These are phyloP conservation scores for Apeira syringaria DNA, from an alignment of 2,888 invertebrate genomes.

Conservation along the genomic window DNA sequence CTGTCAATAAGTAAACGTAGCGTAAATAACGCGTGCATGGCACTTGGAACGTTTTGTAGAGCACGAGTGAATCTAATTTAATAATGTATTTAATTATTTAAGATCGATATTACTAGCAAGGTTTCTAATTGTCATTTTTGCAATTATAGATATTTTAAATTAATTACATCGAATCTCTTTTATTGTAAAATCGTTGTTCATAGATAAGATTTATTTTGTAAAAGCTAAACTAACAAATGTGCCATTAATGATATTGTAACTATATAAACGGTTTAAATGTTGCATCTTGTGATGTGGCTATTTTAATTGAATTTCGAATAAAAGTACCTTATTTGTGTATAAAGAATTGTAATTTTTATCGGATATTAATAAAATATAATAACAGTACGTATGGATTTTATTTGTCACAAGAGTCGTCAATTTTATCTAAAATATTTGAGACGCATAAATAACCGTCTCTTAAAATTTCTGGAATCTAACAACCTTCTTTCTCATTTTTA, in stretches of 20 bases:
- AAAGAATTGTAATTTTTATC: slow-evolving; percentile 32
- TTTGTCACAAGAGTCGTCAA: too few relatives aligned
- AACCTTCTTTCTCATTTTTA: too few relatives aligned
- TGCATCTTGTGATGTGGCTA: slow-evolving; percentile 9
- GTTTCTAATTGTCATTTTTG: slow-evolving; percentile 24
- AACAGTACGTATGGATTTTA: slow-evolving; percentile 19
- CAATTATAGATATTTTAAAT: slow-evolving; percentile 11
- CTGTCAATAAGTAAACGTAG: slow-evolving; percentile 28
- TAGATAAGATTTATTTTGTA: slow-evolving; percentile 21
- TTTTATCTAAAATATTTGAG: too few relatives aligned
- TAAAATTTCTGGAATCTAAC: too few relatives aligned
- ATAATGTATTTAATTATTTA: slow-evolving; percentile 5
- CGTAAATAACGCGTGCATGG: slow-evolving; percentile 28
- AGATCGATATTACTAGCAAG: slow-evolving; percentile 23
- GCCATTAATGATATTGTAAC: slow-evolving; percentile 66
- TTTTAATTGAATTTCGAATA: too few relatives aligned
- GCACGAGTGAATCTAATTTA: slow-evolving; percentile 11
- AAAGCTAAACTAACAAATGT: slow-evolving; percentile 54
- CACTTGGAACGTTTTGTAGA: slow-evolving; percentile 14
- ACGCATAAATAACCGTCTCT: too few relatives aligned
- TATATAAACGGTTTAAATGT: slow-evolving; percentile 34
- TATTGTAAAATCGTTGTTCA: slow-evolving; percentile 12
- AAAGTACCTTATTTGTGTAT: slow-evolving; percentile 29
- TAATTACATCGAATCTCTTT: slow-evolving; percentile 25
- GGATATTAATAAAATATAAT: slow-evolving; percentile 33